Base-by-base conservation (phyloP, 1,140 invertebrate genomes). In the Achatina immaculata region DNA sequence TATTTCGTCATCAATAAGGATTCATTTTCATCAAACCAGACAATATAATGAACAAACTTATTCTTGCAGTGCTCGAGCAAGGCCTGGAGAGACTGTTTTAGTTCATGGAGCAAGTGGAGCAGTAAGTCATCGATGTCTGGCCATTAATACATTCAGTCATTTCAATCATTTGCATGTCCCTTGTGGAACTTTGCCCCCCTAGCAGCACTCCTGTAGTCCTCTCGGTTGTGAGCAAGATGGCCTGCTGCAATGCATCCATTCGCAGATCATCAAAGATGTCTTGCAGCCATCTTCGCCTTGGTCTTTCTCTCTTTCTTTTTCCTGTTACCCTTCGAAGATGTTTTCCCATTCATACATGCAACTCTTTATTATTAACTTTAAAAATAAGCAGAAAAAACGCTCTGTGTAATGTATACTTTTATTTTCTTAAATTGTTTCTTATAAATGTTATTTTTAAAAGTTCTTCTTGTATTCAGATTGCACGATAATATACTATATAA, bases 41-140 rank as follows among this genome's bases (percentile, higher is more conserved):
- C 14, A 11, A 28, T 68, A 14, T 68, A 16, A 68, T 68, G 11
- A 40, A 71, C 21, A 40, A 21, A 40, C 24, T 66, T 79, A 78
- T 83, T 74, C 74, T 81, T 83, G 6, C 83, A 93, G 92, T 84
- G 92, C 88, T 19, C 83, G 89, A 34, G 88, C 90, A 31, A 89
- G 90, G 81, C 62, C 89, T 43, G 92, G 91, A 0, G 92, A 94
- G 77, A 90, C 85, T 34, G 89, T 94, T 31, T 85, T 94, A 3
- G 88, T 94, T 71, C 94, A 94, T 86, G 94, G 94, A 75, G 94
- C 93, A 14, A 93, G 93, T 87, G 94, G 94, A 43, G 93, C 91
- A 28, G 94, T 94, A 83, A 83, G 84, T 84, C 16, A 40, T 11
- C 48, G n/a, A n/a, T n/a, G n/a, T n/a, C n/a, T n/a, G n/a, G n/a